phyloP scores from a whole-genome alignment of 2,113 vertebrate species.

The Papio anubis region DNA sequence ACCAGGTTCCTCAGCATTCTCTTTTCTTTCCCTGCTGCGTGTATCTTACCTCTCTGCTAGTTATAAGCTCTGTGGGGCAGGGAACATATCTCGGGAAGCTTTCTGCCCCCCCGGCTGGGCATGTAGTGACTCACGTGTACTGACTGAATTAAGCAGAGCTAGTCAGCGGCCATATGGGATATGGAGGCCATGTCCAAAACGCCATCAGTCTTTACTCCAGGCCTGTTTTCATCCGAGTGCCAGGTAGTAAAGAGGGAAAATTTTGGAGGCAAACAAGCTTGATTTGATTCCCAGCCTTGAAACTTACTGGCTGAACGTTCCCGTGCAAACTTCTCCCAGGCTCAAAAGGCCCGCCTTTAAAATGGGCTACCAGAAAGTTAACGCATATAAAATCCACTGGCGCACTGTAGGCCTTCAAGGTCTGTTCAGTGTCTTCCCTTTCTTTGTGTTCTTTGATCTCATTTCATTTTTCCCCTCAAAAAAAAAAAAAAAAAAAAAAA shows the following conservation, averaged over 20 bases:
- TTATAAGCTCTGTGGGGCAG: background rate
- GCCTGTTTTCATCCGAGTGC: background rate
- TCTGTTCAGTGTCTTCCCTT: background rate
- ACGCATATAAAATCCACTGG: rapidly evolving
- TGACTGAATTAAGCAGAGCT: background rate
- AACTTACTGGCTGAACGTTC: background rate
- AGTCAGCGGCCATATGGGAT: rapidly evolving
- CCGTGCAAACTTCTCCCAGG: background rate
- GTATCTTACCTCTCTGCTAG: background rate
- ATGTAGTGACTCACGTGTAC: background rate
- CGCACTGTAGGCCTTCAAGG: background rate
- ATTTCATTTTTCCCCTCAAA: background rate
- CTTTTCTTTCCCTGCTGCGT: background rate
- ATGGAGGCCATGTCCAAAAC: rapidly evolving
- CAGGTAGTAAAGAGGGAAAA: background rate
- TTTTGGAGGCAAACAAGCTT: background rate
- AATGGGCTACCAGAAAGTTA: background rate
- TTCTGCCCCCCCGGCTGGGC: background rate
- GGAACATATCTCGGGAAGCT: background rate
- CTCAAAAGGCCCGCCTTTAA: background rate
- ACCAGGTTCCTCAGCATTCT: rapidly evolving
- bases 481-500: background rate
- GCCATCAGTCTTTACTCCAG: background rate
- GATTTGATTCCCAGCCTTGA: background rate
- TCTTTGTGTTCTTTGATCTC: background rate